Base-by-base conservation (phyloP, 2,888 invertebrate genomes). In the Melieria crassipennis region DNA sequence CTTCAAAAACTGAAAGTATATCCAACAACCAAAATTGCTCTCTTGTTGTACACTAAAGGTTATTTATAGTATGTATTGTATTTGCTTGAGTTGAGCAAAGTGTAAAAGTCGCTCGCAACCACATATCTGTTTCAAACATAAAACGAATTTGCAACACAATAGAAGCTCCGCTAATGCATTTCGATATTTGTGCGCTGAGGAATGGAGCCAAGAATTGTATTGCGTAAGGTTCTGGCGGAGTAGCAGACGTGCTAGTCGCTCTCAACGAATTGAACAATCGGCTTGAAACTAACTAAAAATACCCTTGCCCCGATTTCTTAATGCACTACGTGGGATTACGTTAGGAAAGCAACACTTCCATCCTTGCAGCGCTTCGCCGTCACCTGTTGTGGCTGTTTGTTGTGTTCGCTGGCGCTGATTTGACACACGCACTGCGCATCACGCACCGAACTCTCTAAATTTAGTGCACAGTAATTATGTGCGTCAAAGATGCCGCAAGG, bases 261-360 rank as follows among this genome's bases (percentile, higher is more conserved):
- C 52, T 7, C 6, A 52, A 52, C 6, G 52, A 5, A 52, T n/a
- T 52, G n/a, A 13, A 52, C 11, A 52, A 52, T 6, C 52, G 16
- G 13, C 48, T 63, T 13, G 13, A 63, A 63, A 63, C 46, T 50
- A 48, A n/a, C 30, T 30, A 30, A 30, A 30, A 30, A 30, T 30
- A 30, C 30, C n/a, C 63, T 16, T 63, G 63, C 48, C 63, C 63
- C 48, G 30, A 63, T 48, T 63, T 52, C 13, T 52, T 1, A 52
- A 52, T 7, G 4, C 52, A 6, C 13, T 52, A n/a, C n/a, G 11
- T 52, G 52, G 52, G 52, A 52, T 52, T 52, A 52, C 30, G 30
- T 30, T 52, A 7, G 52, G 52, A 52, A 52, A 5, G 5, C 10
- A 52, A 52, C 9, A 52, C 52, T 52, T 11, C 13, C 10, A 52